A percentile compares a stretch with the other conserved stretches of the same genome.
Evolutionary conservation across 1,140 invertebrate species (phyloP).

Genomic region (Lysiphlebus fabarum): DNA sequence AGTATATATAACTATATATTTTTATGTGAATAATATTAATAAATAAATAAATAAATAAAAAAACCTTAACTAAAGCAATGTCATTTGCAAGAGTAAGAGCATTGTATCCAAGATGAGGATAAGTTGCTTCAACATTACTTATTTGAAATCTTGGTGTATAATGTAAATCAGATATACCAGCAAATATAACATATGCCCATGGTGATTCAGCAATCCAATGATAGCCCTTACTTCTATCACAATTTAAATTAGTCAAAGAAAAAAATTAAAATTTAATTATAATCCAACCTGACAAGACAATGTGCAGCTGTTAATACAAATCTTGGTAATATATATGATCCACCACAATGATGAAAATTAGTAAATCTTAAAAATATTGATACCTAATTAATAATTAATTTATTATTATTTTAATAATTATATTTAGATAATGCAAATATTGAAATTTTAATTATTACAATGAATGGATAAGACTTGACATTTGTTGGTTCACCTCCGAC

Average conservation of each 20-base stretch:
- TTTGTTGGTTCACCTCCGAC: slow-evolving; percentile 32
- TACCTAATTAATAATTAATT: slow-evolving; percentile 30
- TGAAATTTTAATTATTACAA: no score
- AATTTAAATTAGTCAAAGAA: background rate
- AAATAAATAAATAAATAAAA: no score
- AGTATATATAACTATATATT: no score
- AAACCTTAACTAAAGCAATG: slow-evolving; percentile 46
- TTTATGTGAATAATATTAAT: no score
- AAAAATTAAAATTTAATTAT: no score
- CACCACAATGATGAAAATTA: slow-evolving; percentile 34
- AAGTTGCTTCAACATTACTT: slow-evolving; percentile 33
- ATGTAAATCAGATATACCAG: slow-evolving; percentile 36
- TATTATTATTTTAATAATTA: slow-evolving; percentile 1
- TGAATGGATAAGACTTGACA: slow-evolving; percentile 34
- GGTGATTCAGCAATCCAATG: slow-evolving; percentile 36
- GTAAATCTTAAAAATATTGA: slow-evolving; percentile 33
- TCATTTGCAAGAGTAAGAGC: slow-evolving; percentile 39
- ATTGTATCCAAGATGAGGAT: slow-evolving; percentile 40
- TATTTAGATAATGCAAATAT: no score
- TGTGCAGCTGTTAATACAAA: slow-evolving; percentile 40
- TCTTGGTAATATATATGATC: slow-evolving; percentile 35
- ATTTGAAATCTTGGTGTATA: slow-evolving; percentile 38
- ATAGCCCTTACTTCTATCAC: slow-evolving; percentile 13
- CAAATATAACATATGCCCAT: slow-evolving; percentile 34
- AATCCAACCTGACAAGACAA: no score